Base-by-base conservation (phyloP, 2,888 invertebrate genomes). In the Amphipoea lucens region DNA sequence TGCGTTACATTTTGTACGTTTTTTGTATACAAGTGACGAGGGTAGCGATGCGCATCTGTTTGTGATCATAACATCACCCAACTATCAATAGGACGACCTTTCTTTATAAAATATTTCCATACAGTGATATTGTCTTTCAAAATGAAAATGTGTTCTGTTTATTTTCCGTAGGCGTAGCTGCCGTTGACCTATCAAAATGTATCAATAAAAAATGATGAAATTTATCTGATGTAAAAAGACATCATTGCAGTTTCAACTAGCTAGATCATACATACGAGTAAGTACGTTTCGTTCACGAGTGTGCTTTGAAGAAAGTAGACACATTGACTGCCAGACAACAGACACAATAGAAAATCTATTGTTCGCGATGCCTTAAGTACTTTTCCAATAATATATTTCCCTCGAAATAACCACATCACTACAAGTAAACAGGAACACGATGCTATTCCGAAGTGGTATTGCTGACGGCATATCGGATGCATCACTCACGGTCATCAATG, bases 21-120 rank as follows among this genome's bases (percentile, higher is more conserved):
- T 72, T 63, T 82, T 79, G n/a, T 84, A 54, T 70, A n/a, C n/a
- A 23, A 60, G 77, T 87, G 89, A 87, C 82, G 78, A 87, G 89
- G 87, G 85, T 87, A 82, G 78, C 42, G 72, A 23, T 42, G 60
- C 54, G n/a, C 78, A 60, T 82, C 60, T 81, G 78, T 81, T 74
- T 85, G 57, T 77, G 69, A 78, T 68, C 65, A 63, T 66, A 74
- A 83, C 84, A 84, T 83, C 36, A 63, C 36, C n/a, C 40, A 51
- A 67, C 66, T 84, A 74, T 66, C 54, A 72, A 73, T 65, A 54
- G 9, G 29, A 42, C 1, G 17, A 69, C 54, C n/a, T n/a, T n/a
- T n/a, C n/a, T n/a, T n/a, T n/a, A n/a, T n/a, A 63, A 81, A 71
- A 63, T 14, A 71, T 67, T 67, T 57, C 23, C 42, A 66, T 81